These are phyloP conservation scores for Zoanthus sociatus DNA, from an alignment of 92 coral and sea anemone genomes.

Conservation along the genomic window DNA sequence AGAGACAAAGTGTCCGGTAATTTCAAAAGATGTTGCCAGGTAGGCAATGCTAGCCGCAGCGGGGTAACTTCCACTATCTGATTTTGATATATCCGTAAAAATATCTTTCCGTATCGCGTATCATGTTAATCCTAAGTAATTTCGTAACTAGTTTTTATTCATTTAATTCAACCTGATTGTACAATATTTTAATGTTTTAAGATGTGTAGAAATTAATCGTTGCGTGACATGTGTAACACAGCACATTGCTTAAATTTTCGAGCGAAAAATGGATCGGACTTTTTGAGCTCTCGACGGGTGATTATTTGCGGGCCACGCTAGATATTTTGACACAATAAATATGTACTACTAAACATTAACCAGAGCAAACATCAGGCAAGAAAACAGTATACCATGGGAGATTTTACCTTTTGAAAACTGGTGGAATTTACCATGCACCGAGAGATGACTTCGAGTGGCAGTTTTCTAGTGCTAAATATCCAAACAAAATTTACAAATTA, in stretches of 20 bases:
- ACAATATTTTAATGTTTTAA: neutral
- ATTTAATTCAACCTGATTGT: no score
- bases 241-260: neutral
- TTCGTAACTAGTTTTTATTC: neutral
- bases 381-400: slow-evolving; percentile 27
- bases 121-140: neutral
- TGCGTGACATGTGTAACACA: neutral
- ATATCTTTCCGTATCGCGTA: neutral
- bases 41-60: neutral
- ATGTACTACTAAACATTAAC: slow-evolving; percentile 5
- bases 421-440: slow-evolving; percentile 8
- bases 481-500: no score
- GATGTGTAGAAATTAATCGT: neutral
- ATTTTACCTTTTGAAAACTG: neutral
- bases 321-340: slow-evolving; percentile 17
- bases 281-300: slow-evolving; percentile 16
- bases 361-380: slow-evolving; percentile 12
- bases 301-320: slow-evolving; percentile 19
- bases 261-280: neutral
- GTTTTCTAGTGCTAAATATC: neutral
- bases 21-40: neutral
- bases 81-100: neutral
- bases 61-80: no score
- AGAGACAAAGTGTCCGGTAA: neutral
- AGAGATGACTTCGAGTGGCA: slow-evolving; percentile 11